Evolutionary conservation across 1,140 invertebrate genomes (phyloP), one percentile per base, ranked within the genome.

Genomic region (Phymorhynchus buccinoides): DNA sequence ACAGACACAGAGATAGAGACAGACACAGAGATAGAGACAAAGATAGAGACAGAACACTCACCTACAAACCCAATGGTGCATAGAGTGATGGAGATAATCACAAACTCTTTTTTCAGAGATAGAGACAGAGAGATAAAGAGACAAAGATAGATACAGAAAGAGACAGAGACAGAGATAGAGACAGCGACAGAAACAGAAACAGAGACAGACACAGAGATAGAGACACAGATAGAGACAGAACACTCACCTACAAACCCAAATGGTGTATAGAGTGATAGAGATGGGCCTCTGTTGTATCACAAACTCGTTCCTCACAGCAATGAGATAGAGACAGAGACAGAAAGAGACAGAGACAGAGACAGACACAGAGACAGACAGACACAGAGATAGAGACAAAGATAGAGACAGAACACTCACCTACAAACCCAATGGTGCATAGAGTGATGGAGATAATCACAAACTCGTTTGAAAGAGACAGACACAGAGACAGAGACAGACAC

Each of bases 31-130:
- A 81, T n/a, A 27, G 44, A n/a, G n/a, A n/a, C n/a, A n/a, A n/a
- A n/a, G n/a, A n/a, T n/a, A n/a, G n/a, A n/a, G n/a, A n/a, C n/a
- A 27, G 37, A 12, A 12, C 30, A 88, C 89, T 88, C 80, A 92
- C 91, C 91, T 42, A 92, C 88, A 44, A 90, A 84, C 30, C 92
- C 92, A n/a, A 92, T 88, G 4, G 91, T 84, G 86, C 92, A 91
- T 12, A 90, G 56, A 12, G 92, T 92, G 18, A 92, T 86, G 18
- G 92, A 91, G 27, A 92, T 88, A 84, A 90, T 87, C 87, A 86
- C 88, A 27, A 88, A 84, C 44, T 81, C 79, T 37, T 90, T 35
- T 27, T 79, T 87, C 2, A 90, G 73, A n/a, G n/a, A n/a, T n/a
- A n/a, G n/a, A n/a, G n/a, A n/a, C n/a, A n/a, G n/a, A n/a, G n/a